Percentiles rank a stretch among this genome's conserved stretches.
These are phyloP conservation scores for Cyclina sinensis DNA, from an alignment of 1,140 invertebrate species.

Conservation along the genomic window DNA sequence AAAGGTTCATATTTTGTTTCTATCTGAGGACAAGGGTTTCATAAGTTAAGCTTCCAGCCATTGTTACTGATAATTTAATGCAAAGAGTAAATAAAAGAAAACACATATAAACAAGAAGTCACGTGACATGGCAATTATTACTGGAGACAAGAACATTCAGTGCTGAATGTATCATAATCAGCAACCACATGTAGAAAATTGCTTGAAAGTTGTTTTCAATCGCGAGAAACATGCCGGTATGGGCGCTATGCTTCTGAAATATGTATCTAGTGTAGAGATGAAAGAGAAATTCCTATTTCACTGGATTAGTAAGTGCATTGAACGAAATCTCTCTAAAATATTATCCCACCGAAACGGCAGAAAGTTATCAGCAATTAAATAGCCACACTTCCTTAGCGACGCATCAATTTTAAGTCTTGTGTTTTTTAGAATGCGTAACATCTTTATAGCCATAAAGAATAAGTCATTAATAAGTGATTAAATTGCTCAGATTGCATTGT, in stretches of 20 bases:
- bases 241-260: neutral
- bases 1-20: too few relatives aligned
- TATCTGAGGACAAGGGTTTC: too few relatives aligned
- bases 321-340: neutral
- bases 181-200: neutral
- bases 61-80: too few relatives aligned
- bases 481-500: neutral
- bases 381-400: neutral
- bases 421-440: neutral
- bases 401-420: neutral
- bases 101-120: too few relatives aligned
- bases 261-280: constrained; percentile 35
- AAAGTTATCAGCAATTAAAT: constrained; percentile 2
- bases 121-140: too few relatives aligned
- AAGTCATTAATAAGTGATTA: neutral
- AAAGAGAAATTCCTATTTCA: neutral
- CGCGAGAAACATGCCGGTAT: neutral
- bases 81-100: too few relatives aligned
- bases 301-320: constrained; percentile 12
- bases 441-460: neutral
- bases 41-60: too few relatives aligned
- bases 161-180: neutral
- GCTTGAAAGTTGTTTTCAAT: neutral
- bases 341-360: neutral
- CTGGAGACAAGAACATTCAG: too few relatives aligned